Percentiles rank a stretch among this genome's conserved stretches.
These are phyloP conservation scores for Drepana arcuata DNA, from an alignment of 1,140 invertebrate genomes.

Conservation along the genomic window DNA sequence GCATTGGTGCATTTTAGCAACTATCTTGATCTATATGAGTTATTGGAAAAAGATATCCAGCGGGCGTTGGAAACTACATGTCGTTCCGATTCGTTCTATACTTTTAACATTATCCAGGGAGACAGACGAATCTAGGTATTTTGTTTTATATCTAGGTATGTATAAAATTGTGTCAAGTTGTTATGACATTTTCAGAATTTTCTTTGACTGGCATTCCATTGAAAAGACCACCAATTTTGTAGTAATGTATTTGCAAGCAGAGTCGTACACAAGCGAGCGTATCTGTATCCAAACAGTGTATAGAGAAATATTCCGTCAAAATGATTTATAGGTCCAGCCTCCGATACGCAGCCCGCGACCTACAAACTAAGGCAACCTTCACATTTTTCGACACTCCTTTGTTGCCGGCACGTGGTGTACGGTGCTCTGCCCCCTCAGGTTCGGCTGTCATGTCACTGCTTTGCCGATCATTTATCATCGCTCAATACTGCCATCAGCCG, in stretches of 20 bases:
- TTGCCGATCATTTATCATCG: conserved; percentile 56
- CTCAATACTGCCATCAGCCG: conserved; percentile 51
- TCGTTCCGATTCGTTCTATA: too few relatives aligned
- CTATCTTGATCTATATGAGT: too few relatives aligned
- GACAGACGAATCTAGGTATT: too few relatives aligned
- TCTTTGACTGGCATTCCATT: too few relatives aligned
- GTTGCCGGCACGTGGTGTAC: conserved; percentile 56
- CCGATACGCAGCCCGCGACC: conserved; percentile 60
- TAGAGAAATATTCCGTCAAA: conserved; percentile 52
- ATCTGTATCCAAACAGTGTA: conserved; percentile 24
- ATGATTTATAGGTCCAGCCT: conserved; percentile 62
- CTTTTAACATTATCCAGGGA: too few relatives aligned
- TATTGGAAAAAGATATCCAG: too few relatives aligned
- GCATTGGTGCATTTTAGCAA: too few relatives aligned
- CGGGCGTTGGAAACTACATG: too few relatives aligned
- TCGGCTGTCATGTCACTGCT: conserved; percentile 59
- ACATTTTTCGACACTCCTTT: conserved; percentile 64
- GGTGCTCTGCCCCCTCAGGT: conserved; percentile 45
- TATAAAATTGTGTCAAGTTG: too few relatives aligned
- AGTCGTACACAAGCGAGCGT: conserved; percentile 1
- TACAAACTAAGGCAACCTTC: conserved; percentile 68
- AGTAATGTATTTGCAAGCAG: neutral
- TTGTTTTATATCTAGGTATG: too few relatives aligned
- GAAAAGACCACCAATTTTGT: too few relatives aligned
- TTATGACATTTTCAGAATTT: too few relatives aligned